Evolutionary conservation across 2,888 invertebrate species (phyloP).

Genomic region (Phlogophora meticulosa): DNA sequence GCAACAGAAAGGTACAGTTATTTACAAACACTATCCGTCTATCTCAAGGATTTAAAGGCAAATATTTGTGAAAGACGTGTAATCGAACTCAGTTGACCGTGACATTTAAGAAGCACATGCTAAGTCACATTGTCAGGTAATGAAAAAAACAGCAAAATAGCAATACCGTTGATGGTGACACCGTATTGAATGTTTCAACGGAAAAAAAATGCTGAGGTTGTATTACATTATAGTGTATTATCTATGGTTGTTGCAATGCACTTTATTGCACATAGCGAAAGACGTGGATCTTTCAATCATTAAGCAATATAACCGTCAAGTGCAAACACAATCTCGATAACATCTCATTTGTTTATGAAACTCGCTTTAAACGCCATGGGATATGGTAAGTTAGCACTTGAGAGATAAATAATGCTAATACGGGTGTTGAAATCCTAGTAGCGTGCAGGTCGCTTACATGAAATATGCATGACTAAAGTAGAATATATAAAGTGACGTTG

Average conservation of each 20-base stretch:
- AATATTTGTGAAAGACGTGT: slow-evolving; percentile 43
- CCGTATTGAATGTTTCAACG: slow-evolving; percentile 28
- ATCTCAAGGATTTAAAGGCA: slow-evolving; percentile 29
- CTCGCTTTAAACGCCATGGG: slow-evolving; percentile 33
- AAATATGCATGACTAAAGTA: slow-evolving; percentile 72
- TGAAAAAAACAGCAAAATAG: slow-evolving; percentile 11
- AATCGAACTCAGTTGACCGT: slow-evolving; percentile 45
- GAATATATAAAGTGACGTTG: slow-evolving; percentile 48
- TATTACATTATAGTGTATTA: too few relatives aligned
- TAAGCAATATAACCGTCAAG: slow-evolving; percentile 28
- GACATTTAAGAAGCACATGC: slow-evolving; percentile 47
- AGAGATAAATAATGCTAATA: slow-evolving; percentile 63
- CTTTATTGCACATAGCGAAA: slow-evolving; percentile 42
- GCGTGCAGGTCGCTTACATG: slow-evolving; percentile 60
- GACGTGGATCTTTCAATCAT: slow-evolving; percentile 40
- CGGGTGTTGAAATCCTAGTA: slow-evolving; percentile 59
- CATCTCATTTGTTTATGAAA: slow-evolving; percentile 52
- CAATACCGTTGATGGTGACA: slow-evolving; percentile 34
- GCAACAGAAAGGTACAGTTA: slow-evolving; percentile 13
- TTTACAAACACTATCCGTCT: slow-evolving; percentile 27
- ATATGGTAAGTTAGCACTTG: slow-evolving; percentile 32
- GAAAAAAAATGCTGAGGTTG: slow-evolving; percentile 30
- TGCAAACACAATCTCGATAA: slow-evolving; percentile 48
- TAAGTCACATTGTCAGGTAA: slow-evolving; percentile 24
- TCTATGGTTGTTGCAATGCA: too few relatives aligned